Conservation (phyloP, 2,888 invertebrate species). For the Synergus umbraculus region DNA sequence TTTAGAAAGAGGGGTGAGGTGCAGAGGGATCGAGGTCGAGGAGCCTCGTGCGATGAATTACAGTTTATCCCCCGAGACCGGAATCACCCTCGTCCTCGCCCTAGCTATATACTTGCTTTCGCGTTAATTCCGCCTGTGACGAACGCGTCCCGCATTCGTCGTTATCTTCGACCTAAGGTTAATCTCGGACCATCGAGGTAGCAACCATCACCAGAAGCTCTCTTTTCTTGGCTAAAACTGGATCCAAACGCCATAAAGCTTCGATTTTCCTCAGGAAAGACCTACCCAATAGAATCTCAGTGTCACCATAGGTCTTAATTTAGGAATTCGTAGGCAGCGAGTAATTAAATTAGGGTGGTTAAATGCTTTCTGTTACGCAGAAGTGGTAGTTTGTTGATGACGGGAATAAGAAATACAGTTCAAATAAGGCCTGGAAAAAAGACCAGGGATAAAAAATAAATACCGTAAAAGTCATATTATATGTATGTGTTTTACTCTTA, state of each 20-base stretch:
- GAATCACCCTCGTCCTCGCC: slow-evolving; percentile 23
- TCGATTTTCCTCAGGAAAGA: neutral
- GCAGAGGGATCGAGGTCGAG: slow-evolving; percentile 48
- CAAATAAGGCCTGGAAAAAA: neutral
- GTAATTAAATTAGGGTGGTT: neutral
- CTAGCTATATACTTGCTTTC: slow-evolving; percentile 50
- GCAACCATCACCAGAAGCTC: neutral
- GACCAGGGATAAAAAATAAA: neutral
- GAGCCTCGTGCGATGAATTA: slow-evolving; percentile 59
- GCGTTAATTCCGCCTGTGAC: slow-evolving; percentile 56
- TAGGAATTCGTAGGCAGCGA: neutral
- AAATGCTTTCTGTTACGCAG: neutral
- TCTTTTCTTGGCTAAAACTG: neutral
- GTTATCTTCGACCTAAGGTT: slow-evolving; percentile 46
- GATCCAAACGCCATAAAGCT: neutral
- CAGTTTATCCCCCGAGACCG: slow-evolving; percentile 49
- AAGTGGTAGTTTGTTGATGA: neutral
- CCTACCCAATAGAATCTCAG: neutral
- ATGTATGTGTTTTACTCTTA: no score
- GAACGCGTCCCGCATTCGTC: slow-evolving; percentile 50
- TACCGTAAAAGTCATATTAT: no score
- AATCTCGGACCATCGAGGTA: slow-evolving; percentile 43
- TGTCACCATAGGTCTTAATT: neutral
- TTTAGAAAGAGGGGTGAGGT: neutral
- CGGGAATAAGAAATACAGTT: neutral